Conservation (phyloP, 1,140 invertebrate genomes). For the Halictus rubicundus region DNA sequence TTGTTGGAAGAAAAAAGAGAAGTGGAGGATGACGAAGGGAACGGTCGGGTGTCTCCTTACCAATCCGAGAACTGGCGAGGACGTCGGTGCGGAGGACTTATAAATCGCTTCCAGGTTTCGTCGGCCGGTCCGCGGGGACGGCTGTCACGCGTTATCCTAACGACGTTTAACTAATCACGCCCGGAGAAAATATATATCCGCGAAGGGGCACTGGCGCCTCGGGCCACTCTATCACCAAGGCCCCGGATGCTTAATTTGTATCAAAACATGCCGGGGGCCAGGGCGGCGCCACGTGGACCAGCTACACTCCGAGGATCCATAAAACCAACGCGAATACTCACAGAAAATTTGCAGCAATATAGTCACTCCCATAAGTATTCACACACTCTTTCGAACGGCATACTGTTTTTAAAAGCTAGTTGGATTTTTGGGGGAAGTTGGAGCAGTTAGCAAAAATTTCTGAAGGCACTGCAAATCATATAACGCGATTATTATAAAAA, state of each 20-base stretch:
- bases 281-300: constrained; percentile 57
- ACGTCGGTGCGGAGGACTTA: constrained; percentile 56
- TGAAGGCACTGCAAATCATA: too few relatives aligned
- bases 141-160: constrained; percentile 68
- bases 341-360: too few relatives aligned
- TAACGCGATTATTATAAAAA: too few relatives aligned
- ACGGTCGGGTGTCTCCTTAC: constrained; percentile 48
- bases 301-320: constrained; percentile 14
- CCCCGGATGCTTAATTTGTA: constrained; percentile 61
- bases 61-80: constrained; percentile 53
- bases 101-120: constrained; percentile 75
- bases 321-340: too few relatives aligned
- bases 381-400: too few relatives aligned
- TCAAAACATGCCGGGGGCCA: constrained; percentile 61
- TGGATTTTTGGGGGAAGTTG: too few relatives aligned
- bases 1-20: background rate
- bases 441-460: too few relatives aligned
- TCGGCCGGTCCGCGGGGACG: constrained; percentile 47
- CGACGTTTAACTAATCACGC: constrained; percentile 75
- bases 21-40: constrained; percentile 2
- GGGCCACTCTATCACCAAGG: constrained; percentile 52
- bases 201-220: constrained; percentile 56
- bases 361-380: too few relatives aligned
- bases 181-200: constrained; percentile 68
- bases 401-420: too few relatives aligned